Percentiles rank a stretch among this genome's conserved stretches.
Evolutionary conservation across 2,113 vertebrate genomes (phyloP).

Genomic region (Equus quagga): DNA sequence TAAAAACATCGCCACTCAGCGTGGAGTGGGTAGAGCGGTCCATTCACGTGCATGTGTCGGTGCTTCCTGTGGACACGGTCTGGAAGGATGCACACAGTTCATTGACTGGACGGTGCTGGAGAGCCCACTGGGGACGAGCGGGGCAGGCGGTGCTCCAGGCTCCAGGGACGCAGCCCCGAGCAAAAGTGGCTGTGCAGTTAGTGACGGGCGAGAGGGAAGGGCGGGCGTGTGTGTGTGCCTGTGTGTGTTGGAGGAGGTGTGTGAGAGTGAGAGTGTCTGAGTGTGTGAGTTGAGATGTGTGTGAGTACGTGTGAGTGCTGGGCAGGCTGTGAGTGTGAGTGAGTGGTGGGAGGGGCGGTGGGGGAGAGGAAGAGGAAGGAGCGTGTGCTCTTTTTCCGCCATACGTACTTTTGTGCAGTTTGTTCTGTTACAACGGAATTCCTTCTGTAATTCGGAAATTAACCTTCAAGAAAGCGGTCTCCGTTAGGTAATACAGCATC

Average conservation of each 20-base stretch:
- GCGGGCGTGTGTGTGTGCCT: background rate
- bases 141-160: background rate
- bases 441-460: background rate
- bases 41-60: background rate
- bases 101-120: accelerated
- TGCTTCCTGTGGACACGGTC: accelerated
- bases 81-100: background rate
- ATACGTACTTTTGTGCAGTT: background rate
- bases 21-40: accelerated
- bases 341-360: background rate
- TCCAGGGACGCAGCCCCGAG: background rate
- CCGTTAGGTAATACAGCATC: background rate
- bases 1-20: background rate
- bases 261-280: background rate
- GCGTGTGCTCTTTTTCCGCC: background rate
- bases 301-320: background rate
- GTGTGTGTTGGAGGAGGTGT: background rate
- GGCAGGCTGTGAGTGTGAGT: background rate
- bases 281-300: no score
- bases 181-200: background rate
- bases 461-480: background rate
- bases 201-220: background rate
- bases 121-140: no score
- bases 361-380: background rate
- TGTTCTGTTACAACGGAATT: background rate